phyloP scores from a whole-genome alignment of 2,888 invertebrate species.

The Drosophila meridionalis region DNA sequence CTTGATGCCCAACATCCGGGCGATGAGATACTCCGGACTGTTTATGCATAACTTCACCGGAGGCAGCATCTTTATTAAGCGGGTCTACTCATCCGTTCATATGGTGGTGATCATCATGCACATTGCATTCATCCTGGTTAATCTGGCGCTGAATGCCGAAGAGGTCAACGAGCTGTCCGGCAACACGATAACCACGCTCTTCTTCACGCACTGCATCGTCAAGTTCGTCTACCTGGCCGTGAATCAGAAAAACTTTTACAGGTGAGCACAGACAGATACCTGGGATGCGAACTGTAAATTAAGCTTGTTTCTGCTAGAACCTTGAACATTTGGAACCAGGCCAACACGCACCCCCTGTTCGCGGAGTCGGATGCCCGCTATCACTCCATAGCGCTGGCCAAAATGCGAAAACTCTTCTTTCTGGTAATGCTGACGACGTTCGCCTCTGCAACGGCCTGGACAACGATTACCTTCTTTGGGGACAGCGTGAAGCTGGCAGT shows the following conservation, averaged over 20 bases:
- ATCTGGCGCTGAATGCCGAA: constrained; percentile 89
- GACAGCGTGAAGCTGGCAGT: constrained; percentile 89
- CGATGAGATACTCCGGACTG: constrained; percentile 92
- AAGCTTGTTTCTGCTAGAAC: constrained; percentile 86
- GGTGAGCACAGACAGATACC: constrained; percentile 84
- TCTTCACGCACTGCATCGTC: constrained; percentile 91
- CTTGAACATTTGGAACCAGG: constrained; percentile 93
- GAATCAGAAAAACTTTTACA: constrained; percentile 90
- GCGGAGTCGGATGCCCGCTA: constrained; percentile 92
- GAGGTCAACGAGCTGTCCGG: constrained; percentile 91
- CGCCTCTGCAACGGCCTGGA: constrained; percentile 89
- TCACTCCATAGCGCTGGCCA: constrained; percentile 90
- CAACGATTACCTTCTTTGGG: constrained; percentile 92
- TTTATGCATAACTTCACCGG: constrained; percentile 92
- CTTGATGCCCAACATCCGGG: constrained; percentile 92
- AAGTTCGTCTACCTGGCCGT: constrained; percentile 91
- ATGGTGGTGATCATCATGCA: constrained; percentile 88
- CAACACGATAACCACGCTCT: constrained; percentile 92
- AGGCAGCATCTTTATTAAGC: constrained; percentile 87
- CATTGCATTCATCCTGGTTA: constrained; percentile 88
- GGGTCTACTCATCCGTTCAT: constrained; percentile 87
- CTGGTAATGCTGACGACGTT: constrained; percentile 88
- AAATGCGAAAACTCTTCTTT: constrained; percentile 90
- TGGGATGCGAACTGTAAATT: not conserved
- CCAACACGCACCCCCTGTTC: constrained; percentile 93